Evolutionary conservation across 1,140 invertebrate genomes (phyloP), one percentile per base, ranked within the genome.

Genomic region (Nasonia giraulti): DNA sequence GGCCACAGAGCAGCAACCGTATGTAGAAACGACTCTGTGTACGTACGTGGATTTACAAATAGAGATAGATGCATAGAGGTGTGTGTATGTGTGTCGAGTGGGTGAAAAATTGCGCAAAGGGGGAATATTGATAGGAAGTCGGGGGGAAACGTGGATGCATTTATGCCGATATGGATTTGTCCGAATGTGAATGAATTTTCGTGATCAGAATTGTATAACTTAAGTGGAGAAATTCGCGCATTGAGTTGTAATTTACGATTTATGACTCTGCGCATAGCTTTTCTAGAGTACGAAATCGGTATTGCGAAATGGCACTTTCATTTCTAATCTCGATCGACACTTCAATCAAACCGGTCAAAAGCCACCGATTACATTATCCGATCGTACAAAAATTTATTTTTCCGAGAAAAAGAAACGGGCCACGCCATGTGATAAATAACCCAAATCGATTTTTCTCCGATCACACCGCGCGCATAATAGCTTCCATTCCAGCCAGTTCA

Each of bases 1-100:
- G 44, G n/a, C 44, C 12, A 2, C 27, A 12, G 20, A 50, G 33
- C n/a, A 11, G 68, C 68, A 73, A 68, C 23, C 31, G 47, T 12
- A 77, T 33, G 20, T 79, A 79, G 12, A 68, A 66, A 79, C 31
- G n/a, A 62, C 20, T n/a, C 20, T n/a, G 55, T 14, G 20, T 79
- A 79, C 14, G 31, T 79, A 17, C 62, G 17, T n/a, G 33, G 71
- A 62, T 2, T 5, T 69, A 83, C 82, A 83, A 77, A 69, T 77
- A 77, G 73, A 77, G 50, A 77, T 47, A 47, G 74, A 68, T 83
- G 73, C 10, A 27, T 27, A 17, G 33, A 55, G 66, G 12, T 8
- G 31, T 7, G 2, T 37, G 5, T 37, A 0, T 37, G n/a, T 11
- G 14, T 20, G 62, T 31, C 11, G 76, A 23, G 50, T 11, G 12